Conservation (phyloP, 2,113 vertebrate species). For the Passer domesticus region DNA sequence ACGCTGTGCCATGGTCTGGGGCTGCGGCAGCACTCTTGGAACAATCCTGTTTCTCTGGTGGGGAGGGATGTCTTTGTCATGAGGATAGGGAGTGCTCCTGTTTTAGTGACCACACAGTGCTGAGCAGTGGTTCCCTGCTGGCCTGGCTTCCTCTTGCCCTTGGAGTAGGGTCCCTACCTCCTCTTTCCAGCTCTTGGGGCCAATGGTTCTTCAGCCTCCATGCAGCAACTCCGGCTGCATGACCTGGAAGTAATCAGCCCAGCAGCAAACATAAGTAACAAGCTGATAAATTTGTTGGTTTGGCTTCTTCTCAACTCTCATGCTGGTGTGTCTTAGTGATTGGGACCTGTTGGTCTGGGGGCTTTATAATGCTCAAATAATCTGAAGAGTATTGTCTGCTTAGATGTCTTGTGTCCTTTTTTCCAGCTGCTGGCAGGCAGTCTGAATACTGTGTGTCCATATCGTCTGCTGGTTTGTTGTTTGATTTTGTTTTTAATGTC, state of each 20-base stretch:
- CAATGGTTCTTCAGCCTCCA: neutral
- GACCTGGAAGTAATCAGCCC: neutral
- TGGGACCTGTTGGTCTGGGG: neutral
- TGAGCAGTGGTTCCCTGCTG: neutral
- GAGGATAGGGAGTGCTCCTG: rapidly evolving
- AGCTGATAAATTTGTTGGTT: neutral
- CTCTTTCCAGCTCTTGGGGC: neutral
- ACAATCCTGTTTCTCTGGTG: rapidly evolving
- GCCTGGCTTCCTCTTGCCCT: neutral
- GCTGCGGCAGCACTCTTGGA: rapidly evolving
- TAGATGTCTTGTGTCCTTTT: neutral
- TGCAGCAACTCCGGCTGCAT: neutral
- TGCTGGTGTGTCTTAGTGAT: neutral
- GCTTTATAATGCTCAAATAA: neutral
- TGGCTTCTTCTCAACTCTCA: neutral
- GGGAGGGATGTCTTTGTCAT: neutral
- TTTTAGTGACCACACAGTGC: neutral
- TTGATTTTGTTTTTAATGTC: neutral
- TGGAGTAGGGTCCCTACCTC: neutral
- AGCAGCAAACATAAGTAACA: neutral
- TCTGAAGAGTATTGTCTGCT: neutral
- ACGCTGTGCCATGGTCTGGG: rapidly evolving
- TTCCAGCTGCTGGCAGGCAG: neutral
- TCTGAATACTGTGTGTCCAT: neutral
- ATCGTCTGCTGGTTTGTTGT: neutral